Base-by-base conservation (phyloP, 2,113 vertebrate species). In the Salvelinus alpinus region DNA sequence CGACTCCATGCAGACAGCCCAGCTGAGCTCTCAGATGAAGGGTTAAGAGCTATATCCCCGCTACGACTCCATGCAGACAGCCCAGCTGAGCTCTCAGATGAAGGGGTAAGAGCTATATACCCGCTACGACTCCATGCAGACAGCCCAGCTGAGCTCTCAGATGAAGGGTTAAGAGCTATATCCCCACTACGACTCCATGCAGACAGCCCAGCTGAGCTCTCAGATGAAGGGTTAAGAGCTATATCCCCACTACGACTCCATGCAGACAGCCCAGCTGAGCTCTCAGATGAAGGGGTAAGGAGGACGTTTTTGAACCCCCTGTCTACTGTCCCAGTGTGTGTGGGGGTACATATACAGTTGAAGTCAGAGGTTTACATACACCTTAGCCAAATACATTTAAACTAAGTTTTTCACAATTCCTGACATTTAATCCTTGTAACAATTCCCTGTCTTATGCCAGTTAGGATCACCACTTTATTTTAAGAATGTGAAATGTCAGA, bases 221-320 rank as follows among this genome's bases (percentile, higher is more conserved):
- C 18, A 83, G 88, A 89, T 87, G 75, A 91, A 89, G 86, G 83
- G 73, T 1, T 24, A 24, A 76, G 69, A 78, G 78, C 76, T 82
- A 60, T 69, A 12, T 72, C 8, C 38, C 38, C 38, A 44, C 38
- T 8, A 44, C 38, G 38, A 16, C 71, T 18, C 67, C 82, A 81
- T 85, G 14, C 85, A 81, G 77, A 81, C 78, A 74, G 75, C 82
- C 75, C 78, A 77, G 76, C 57, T 77, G 75, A 44, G 24, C 38
- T 9, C 73, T 57, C 18, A 83, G 88, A 89, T 87, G 75, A 91
- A 89, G 86, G 83, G 73, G 75, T 65, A 69, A 84, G 85, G 82
- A 74, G 54, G 71, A 80, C 75, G 81, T 83, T 85, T 89, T 88
- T 87, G 86, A 91, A 88, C 82, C 80, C 60, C 85, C 80, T 81